Conservation (phyloP, 2,888 invertebrate species). For the Reticulitermes lucifugus region DNA sequence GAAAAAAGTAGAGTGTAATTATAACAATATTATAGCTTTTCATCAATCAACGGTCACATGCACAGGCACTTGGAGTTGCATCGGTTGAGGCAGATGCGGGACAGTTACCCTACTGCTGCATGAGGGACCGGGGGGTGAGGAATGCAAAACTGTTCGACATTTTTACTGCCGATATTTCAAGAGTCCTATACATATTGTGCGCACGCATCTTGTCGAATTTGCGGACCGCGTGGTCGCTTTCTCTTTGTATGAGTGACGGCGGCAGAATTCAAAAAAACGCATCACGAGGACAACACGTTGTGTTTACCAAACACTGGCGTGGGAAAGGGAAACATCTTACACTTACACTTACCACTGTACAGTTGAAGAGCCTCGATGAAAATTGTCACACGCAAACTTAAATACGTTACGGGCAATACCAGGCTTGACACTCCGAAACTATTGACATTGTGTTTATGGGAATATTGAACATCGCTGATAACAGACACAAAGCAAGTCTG, state of each 20-base stretch:
- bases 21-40: constrained; percentile 33
- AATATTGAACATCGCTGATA: too few relatives aligned
- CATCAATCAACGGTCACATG: constrained; percentile 29
- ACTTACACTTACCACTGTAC: not conserved
- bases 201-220: constrained; percentile 4
- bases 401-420: too few relatives aligned
- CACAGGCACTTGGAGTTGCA: not conserved
- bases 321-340: not conserved
- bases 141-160: constrained; percentile 31
- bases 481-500: too few relatives aligned
- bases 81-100: not conserved
- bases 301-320: constrained; percentile 9
- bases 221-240: not conserved
- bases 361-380: not conserved
- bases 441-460: too few relatives aligned
- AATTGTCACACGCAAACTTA: not conserved
- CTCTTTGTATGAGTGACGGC: not conserved
- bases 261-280: constrained; percentile 13
- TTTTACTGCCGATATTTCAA: constrained; percentile 41
- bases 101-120: not conserved
- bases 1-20: constrained; percentile 18
- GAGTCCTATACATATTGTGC: constrained; percentile 20
- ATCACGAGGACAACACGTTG: constrained; percentile 7
- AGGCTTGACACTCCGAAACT: too few relatives aligned
- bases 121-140: not conserved